Base-by-base conservation (phyloP, 2,888 invertebrate species). In the Drosophila meridiana region DNA sequence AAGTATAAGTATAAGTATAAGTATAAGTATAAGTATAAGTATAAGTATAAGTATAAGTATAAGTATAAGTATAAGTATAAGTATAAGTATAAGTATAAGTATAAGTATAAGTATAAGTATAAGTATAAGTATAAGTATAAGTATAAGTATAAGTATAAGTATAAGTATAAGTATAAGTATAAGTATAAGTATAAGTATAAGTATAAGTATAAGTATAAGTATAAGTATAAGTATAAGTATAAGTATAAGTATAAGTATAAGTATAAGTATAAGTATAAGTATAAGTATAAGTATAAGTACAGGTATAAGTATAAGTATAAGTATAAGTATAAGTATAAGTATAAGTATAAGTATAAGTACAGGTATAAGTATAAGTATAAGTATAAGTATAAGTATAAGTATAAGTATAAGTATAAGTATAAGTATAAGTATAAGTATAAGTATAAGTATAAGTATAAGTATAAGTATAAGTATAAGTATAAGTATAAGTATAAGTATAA, bases 11-110 rank as follows among this genome's bases (percentile, higher is more conserved):
- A 48, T 30, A 48, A 48, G 30, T 32, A 48, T 48, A 48, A 48
- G 30, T 32, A 32, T 48, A 48, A 48, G n/a, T 48, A 32, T 48
- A 48, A 48, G n/a, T 48, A 48, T 48, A 48, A 48, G 30, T 48
- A 48, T 28, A 48, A 48, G 13, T 48, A 48, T 30, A 48, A 48
- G 30, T 48, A 48, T 30, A 48, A 48, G 30, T 48, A 48, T 30
- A 48, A 30, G 14, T 48, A 48, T 30, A 48, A 48, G 30, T 48
- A 47, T 47, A 28, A 47, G 28, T 47, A 47, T 47, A 28, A 28
- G 30, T 28, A 47, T 47, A 28, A 48, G 13, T 28, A 48, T 48
- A 48, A 48, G 30, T 48, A 48, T 48, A 28, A 48, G 30, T 48
- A 48, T 48, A 28, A 48, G 30, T 48, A 48, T 48, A 28, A 48